Evolutionary conservation across 2,113 vertebrate species (phyloP).

Genomic region (Mormoops blainvillei): DNA sequence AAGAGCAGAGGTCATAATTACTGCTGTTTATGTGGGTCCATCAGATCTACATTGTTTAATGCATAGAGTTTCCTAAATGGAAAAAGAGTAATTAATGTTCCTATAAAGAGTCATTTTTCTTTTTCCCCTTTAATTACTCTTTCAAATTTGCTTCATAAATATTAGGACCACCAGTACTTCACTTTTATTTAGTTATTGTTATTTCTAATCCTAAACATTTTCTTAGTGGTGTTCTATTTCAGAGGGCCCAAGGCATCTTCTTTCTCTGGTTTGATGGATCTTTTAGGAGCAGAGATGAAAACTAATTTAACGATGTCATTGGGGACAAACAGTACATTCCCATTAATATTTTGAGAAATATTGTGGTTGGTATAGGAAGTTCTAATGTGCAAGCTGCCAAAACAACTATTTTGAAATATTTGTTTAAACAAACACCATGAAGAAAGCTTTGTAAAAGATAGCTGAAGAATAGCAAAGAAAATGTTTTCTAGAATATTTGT

Average conservation of each 20-base stretch:
- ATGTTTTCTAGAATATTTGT: background rate
- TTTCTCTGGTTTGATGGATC: background rate
- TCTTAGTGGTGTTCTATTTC: background rate
- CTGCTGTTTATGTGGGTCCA: background rate
- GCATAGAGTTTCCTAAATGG: background rate
- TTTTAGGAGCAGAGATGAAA: conserved; percentile 21
- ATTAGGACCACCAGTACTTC: background rate
- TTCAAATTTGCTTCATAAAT: background rate
- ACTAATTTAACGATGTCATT: background rate
- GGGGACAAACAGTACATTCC: background rate
- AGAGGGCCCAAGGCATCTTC: background rate
- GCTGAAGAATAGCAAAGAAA: background rate
- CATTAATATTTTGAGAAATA: conserved; percentile 33
- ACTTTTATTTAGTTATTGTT: background rate
- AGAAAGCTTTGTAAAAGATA: conserved; percentile 11
- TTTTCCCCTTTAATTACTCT: background rate
- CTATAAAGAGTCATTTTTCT: background rate
- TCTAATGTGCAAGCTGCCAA: background rate
- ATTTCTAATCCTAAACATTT: background rate
- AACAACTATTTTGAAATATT: conserved; percentile 34
- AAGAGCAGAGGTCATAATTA: background rate
- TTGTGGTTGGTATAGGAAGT: background rate
- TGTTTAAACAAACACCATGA: background rate
- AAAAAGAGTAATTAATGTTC: background rate
- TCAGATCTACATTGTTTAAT: background rate